Evolutionary conservation across 2,888 invertebrate genomes (phyloP).

Genomic region (Lycaena phlaeas): DNA sequence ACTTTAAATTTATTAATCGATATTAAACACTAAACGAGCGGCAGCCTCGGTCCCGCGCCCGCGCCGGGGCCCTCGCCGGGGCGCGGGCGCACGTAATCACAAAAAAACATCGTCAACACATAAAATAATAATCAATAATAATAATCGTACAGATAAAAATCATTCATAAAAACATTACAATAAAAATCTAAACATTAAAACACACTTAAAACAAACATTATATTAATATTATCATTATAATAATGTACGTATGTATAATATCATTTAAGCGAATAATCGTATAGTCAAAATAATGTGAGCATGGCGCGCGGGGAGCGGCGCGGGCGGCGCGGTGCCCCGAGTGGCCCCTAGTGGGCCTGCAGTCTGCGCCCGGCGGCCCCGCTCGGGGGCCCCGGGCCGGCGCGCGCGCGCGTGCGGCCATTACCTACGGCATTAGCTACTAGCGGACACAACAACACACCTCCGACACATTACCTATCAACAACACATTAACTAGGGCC

Average conservation of each 20-base stretch:
- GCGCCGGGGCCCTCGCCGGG: slow-evolving; percentile 47
- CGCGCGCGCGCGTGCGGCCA: slow-evolving; percentile 17
- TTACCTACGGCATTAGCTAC: background rate
- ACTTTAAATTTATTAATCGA: slow-evolving; percentile 62
- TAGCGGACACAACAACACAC: slow-evolving; percentile 14
- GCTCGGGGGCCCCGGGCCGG: slow-evolving; percentile 1
- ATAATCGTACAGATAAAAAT: slow-evolving; percentile 73
- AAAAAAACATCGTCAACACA: slow-evolving; percentile 72
- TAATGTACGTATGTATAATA: slow-evolving; percentile 72
- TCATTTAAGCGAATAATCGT: slow-evolving; percentile 72
- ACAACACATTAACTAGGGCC: slow-evolving; percentile 39
- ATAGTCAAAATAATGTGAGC: slow-evolving; percentile 70
- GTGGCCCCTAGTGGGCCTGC: slow-evolving; percentile 20
- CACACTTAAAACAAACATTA: slow-evolving; percentile 74
- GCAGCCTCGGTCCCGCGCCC: slow-evolving; percentile 12
- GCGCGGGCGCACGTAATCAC: slow-evolving; percentile 71
- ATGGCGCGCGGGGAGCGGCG: slow-evolving; percentile 52
- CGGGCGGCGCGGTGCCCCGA: slow-evolving; percentile 28
- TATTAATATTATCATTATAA: slow-evolving; percentile 72
- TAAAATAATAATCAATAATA: slow-evolving; percentile 74
- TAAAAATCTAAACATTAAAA: slow-evolving; percentile 74
- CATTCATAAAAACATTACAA: slow-evolving; percentile 74
- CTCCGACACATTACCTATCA: slow-evolving; percentile 29
- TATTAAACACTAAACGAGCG: slow-evolving; percentile 58
- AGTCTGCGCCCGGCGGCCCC: slow-evolving; percentile 10